A percentile compares a stretch with the other conserved stretches of the same genome.
These are phyloP conservation scores for Ischnura elegans DNA, from an alignment of 2,888 invertebrate species.

Conservation along the genomic window DNA sequence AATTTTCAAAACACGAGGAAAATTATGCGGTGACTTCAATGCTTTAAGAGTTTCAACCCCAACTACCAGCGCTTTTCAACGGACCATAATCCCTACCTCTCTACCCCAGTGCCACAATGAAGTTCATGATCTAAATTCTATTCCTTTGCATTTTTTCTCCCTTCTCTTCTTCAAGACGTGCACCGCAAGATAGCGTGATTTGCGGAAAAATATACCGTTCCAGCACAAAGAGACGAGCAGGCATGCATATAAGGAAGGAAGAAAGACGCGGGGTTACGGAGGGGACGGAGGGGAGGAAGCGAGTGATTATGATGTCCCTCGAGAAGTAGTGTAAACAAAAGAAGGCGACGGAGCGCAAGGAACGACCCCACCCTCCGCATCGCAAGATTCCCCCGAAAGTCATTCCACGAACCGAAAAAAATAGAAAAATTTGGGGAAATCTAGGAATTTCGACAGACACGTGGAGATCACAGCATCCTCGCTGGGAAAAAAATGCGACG, in stretches of 20 bases:
- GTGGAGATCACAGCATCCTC: neutral
- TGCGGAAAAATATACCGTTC: slow-evolving; percentile 58
- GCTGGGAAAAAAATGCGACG: neutral
- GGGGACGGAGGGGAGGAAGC: neutral
- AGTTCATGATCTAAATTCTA: slow-evolving; percentile 59
- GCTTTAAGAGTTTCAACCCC: too few relatives aligned
- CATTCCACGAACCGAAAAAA: neutral
- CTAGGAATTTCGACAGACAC: neutral
- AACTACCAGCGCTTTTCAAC: neutral
- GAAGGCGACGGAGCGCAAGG: neutral
- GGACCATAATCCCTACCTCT: neutral
- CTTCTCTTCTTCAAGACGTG: neutral
- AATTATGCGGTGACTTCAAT: too few relatives aligned
- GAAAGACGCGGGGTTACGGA: neutral
- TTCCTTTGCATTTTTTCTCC: neutral
- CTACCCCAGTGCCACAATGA: neutral
- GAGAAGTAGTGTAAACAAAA: neutral
- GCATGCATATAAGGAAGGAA: too few relatives aligned
- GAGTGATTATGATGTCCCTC: neutral
- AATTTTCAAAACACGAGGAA: too few relatives aligned
- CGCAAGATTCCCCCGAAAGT: neutral
- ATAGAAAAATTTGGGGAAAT: neutral
- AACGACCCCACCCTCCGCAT: neutral
- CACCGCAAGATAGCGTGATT: slow-evolving; percentile 59
- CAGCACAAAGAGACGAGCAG: neutral